Conservation (phyloP, 2,113 vertebrate genomes). For the Brevimyrus niger region DNA sequence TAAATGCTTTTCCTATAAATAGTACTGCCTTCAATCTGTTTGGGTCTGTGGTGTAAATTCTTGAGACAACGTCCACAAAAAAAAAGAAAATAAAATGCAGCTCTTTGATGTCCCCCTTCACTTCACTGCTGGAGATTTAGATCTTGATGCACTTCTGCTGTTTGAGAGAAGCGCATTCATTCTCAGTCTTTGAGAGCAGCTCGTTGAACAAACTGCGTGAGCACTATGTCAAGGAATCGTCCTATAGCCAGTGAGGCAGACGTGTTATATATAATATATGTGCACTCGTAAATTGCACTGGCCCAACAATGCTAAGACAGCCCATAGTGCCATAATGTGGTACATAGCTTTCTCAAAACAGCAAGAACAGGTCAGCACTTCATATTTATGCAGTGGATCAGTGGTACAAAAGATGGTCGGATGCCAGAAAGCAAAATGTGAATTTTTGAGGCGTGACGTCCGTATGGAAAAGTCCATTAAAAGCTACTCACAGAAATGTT, state of each 20-base stretch:
- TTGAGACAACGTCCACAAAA: neutral
- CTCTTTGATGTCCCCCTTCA: neutral
- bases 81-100: neutral
- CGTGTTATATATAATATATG: neutral
- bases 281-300: neutral
- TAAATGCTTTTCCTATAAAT: neutral
- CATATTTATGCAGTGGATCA: neutral
- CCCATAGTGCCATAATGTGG: neutral
- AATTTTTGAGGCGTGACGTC: neutral
- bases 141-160: neutral
- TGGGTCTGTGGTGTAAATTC: neutral
- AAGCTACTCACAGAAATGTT: neutral
- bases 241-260: neutral
- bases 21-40: conserved; percentile 4
- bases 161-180: neutral
- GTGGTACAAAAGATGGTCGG: neutral
- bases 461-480: neutral
- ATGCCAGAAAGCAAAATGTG: neutral
- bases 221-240: neutral
- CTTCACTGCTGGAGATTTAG: neutral
- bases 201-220: neutral
- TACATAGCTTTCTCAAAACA: neutral
- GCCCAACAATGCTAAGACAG: neutral
- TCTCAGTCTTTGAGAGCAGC: neutral
- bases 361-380: neutral